phyloP scores from a whole-genome alignment of 2,888 invertebrate species.

The Dicyrtomina minuta region DNA sequence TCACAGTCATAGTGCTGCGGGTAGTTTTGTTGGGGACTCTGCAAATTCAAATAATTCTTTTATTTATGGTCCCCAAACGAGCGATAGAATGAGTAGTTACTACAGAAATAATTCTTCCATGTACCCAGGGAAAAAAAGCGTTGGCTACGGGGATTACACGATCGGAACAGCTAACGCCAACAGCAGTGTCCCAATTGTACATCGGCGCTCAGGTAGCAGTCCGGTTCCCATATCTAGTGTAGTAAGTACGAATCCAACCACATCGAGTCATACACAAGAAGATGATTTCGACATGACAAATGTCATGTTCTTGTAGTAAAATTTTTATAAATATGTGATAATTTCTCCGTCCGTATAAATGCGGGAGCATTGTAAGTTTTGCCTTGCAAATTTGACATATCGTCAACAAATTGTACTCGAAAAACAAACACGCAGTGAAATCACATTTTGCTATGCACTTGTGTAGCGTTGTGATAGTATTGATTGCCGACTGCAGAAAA shows the following conservation, averaged over 20 bases:
- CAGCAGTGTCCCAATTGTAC: slow-evolving; percentile 38
- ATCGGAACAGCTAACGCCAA: slow-evolving; percentile 1
- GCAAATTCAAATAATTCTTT: slow-evolving; percentile 21
- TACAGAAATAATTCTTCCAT: slow-evolving; percentile 32
- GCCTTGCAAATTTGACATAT: no score
- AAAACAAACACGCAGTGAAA: no score
- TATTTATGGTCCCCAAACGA: slow-evolving; percentile 36
- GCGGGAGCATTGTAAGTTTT: no score
- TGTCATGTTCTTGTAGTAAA: slow-evolving; percentile 46
- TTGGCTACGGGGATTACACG: slow-evolving; percentile 32
- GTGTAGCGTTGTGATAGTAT: no score
- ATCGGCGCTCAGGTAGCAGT: slow-evolving; percentile 52
- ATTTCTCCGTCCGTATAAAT: slow-evolving; percentile 4
- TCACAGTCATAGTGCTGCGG: slow-evolving; percentile 40
- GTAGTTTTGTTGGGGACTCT: slow-evolving; percentile 21
- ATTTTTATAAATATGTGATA: not conserved
- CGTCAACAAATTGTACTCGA: no score
- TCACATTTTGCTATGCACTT: no score
- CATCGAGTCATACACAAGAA: slow-evolving; percentile 38
- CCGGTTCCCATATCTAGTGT: slow-evolving; percentile 51
- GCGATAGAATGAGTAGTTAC: slow-evolving; percentile 42
- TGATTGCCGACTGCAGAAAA: no score
- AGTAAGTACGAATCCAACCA: slow-evolving; percentile 23
- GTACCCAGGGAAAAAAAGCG: slow-evolving; percentile 28
- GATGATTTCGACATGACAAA: slow-evolving; percentile 49